Conservation (phyloP, 2,888 invertebrate species). For the Epinotia brunnichana region DNA sequence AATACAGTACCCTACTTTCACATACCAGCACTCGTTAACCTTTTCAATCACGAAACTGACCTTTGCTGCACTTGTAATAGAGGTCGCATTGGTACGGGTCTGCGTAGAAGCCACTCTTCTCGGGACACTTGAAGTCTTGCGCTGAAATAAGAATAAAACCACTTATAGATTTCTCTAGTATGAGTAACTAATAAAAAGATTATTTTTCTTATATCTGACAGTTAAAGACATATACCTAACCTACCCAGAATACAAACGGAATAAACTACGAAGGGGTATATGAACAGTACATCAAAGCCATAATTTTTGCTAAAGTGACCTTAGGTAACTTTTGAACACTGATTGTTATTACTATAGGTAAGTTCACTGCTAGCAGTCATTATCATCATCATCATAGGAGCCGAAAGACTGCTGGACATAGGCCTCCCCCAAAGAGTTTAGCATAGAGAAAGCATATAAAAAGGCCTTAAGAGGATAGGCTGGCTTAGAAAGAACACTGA, state of each 20-base stretch:
- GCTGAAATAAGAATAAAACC: slow-evolving; percentile 66
- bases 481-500: background rate
- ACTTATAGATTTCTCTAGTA: background rate
- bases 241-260: too few relatives aligned
- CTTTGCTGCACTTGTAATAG: slow-evolving; percentile 89
- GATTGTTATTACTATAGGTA: too few relatives aligned
- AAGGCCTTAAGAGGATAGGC: background rate
- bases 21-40: slow-evolving; percentile 52
- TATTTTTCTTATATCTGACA: background rate
- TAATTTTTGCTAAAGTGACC: too few relatives aligned
- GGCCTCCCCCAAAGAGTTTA: too few relatives aligned
- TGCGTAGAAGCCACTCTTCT: slow-evolving; percentile 88
- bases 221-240: too few relatives aligned
- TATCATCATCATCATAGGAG: too few relatives aligned
- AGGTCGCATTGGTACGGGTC: slow-evolving; percentile 91
- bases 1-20: slow-evolving; percentile 37
- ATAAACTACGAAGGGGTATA: too few relatives aligned
- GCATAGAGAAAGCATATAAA: too few relatives aligned
- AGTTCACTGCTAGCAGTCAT: too few relatives aligned
- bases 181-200: background rate
- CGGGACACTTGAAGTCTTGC: slow-evolving; percentile 87
- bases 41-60: slow-evolving; percentile 72
- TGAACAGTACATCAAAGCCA: too few relatives aligned
- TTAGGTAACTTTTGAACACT: too few relatives aligned
- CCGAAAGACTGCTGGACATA: too few relatives aligned